Evolutionary conservation across 53 echinoderm and acorn worm species (phyloP).

Genomic region (Glandiceps talaboti): DNA sequence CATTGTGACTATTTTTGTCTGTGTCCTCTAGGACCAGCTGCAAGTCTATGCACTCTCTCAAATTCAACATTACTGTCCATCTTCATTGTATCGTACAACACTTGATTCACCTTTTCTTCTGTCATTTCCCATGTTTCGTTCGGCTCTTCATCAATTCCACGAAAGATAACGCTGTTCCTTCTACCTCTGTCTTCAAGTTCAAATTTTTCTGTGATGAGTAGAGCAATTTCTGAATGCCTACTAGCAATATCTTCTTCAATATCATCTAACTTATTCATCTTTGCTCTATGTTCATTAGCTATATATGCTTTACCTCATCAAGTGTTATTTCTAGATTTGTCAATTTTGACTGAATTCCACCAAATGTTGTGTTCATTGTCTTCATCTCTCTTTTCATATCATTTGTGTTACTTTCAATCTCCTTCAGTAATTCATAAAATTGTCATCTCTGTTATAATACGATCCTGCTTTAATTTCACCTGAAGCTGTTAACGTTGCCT

Average conservation of each 20-base stretch:
- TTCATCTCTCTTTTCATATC: not conserved
- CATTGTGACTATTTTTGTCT: not conserved
- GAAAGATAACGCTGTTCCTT: not conserved
- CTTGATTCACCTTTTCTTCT: not conserved
- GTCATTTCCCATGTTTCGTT: not conserved
- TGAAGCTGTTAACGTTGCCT: not conserved
- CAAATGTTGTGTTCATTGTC: not conserved
- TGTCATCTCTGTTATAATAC: not conserved
- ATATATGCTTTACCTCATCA: not conserved
- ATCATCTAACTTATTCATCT: not conserved
- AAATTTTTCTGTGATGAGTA: not conserved
- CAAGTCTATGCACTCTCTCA: not conserved
- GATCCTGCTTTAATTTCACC: not conserved
- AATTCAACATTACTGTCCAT: not conserved
- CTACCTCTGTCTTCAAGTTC: not conserved
- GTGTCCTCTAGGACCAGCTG: not conserved
- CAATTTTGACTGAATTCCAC: not conserved
- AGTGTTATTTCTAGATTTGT: not conserved
- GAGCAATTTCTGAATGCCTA: not conserved
- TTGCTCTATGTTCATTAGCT: not conserved
- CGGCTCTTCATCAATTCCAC: not conserved
- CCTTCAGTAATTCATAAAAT: not conserved
- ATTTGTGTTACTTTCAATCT: not conserved
- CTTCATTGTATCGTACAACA: not conserved
- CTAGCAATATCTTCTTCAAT: not conserved